These are phyloP conservation scores for Meloidogyne hapla DNA, from an alignment of 1,140 invertebrate genomes.

Conservation along the genomic window DNA sequence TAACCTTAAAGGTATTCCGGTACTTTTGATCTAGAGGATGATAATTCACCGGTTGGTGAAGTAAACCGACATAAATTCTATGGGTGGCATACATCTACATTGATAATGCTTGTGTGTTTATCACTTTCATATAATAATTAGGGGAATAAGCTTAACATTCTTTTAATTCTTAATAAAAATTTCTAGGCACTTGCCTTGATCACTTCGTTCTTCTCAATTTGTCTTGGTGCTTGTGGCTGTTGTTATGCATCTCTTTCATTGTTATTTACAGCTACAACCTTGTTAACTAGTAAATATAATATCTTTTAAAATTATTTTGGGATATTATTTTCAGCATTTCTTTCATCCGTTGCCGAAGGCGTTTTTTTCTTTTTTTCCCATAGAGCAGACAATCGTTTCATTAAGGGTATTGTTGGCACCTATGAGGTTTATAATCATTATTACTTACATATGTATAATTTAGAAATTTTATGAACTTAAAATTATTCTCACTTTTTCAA, in stretches of 20 bases:
- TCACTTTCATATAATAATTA: background rate
- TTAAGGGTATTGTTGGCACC: slow-evolving; percentile 64
- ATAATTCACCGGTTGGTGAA: slow-evolving; percentile 63
- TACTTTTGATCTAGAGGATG: slow-evolving; percentile 63
- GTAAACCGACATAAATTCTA: slow-evolving; percentile 64
- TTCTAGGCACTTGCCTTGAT: slow-evolving; percentile 48
- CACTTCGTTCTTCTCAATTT: slow-evolving; percentile 56
- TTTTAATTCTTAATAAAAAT: background rate
- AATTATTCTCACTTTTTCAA: background rate
- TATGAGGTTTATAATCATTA: slow-evolving; percentile 49
- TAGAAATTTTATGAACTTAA: background rate
- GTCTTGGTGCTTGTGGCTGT: slow-evolving; percentile 57
- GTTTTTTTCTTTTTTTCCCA: slow-evolving; percentile 64
- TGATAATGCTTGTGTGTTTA: slow-evolving; percentile 51
- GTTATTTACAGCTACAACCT: slow-evolving; percentile 56
- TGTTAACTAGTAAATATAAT: slow-evolving; percentile 54
- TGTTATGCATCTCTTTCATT: slow-evolving; percentile 59
- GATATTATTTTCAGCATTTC: slow-evolving; percentile 46
- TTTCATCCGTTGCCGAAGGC: slow-evolving; percentile 60
- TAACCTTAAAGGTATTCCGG: slow-evolving; percentile 52
- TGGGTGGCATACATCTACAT: slow-evolving; percentile 62
- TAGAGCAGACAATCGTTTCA: slow-evolving; percentile 63
- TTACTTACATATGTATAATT: no score
- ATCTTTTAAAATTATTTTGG: background rate
- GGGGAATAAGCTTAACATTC: background rate